Base-by-base conservation (phyloP, 2,888 invertebrate genomes). In the Urechis unicinctus region DNA sequence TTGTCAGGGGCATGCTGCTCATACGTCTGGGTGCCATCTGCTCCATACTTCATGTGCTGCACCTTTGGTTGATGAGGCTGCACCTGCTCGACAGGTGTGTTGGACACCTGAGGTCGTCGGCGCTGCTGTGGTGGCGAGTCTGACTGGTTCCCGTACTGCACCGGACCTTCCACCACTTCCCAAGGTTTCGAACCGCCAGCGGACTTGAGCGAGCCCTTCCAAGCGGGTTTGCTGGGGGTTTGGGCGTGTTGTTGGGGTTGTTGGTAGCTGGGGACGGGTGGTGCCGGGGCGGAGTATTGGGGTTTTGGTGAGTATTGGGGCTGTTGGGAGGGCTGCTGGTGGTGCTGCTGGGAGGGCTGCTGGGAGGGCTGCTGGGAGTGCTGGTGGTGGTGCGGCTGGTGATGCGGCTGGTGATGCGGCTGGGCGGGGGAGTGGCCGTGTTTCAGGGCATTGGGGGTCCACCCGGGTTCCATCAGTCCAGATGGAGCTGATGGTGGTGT, bases 151-250 rank as follows among this genome's bases (percentile, higher is more conserved):
- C 52, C 50, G 54, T 53, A 59, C 59, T 52, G 57, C 54, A 54
- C 64, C 58, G 55, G 60, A 43, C 65, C 65, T 52, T 65, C 65
- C 6, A 64, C 59, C 48, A 72, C 60, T 66, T 64, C 64, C 64
- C 64, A 64, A 1, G 55, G 59, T 24, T 54, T 55, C 5, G 58
- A 52, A 1, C 59, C 57, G 5, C 66, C 58, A 2, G 65, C 58
- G 24, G 64, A 36, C 46, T 59, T 53, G 44, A 71, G 61, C 1
- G 68, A 62, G 31, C 66, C 65, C 21, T 58, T 55, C 71, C 71
- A 71, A 26, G 67, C 62, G 22, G 65, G 62, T 17, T 31, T 43
- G 9, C 9, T 13, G 9, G 36, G 36, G 9, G 9, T 9, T 36
- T 9, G 9, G 36, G 9, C 17, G 36, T 13, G 9, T 9, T 9